Evolutionary conservation across 2,797 vertebrate genomes (phyloP).

Genomic region (Rhadinocentrus ornatus): DNA sequence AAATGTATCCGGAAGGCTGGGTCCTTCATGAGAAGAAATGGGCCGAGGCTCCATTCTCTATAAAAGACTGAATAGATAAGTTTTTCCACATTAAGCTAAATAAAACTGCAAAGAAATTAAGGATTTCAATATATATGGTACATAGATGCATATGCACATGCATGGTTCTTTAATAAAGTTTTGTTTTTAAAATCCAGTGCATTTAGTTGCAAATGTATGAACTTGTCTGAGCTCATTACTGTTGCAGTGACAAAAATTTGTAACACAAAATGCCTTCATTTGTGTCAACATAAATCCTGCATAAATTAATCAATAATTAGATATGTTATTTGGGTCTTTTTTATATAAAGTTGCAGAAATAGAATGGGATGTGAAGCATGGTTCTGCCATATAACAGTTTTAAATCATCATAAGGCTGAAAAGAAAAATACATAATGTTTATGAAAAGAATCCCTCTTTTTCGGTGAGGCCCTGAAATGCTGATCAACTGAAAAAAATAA

Average conservation of each 20-base stretch:
- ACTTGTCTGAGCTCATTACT: background rate
- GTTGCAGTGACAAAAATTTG: no score
- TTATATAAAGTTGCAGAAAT: no score
- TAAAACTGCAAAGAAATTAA: background rate
- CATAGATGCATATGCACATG: background rate
- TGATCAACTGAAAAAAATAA: background rate
- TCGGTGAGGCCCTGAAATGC: no score
- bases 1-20: background rate
- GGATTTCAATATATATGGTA: background rate
- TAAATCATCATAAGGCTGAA: no score
- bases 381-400: background rate
- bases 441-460: no score
- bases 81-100: background rate
- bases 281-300: no score
- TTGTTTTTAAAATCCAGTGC: background rate
- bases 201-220: background rate
- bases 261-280: no score
- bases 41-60: background rate
- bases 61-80: background rate
- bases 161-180: background rate
- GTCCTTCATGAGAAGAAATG: background rate
- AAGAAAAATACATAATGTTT: no score
- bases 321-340: no score
- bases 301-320: no score
- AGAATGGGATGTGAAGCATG: background rate